These are phyloP conservation scores for Lithosia quadra DNA, from an alignment of 2,888 invertebrate species.

Conservation along the genomic window DNA sequence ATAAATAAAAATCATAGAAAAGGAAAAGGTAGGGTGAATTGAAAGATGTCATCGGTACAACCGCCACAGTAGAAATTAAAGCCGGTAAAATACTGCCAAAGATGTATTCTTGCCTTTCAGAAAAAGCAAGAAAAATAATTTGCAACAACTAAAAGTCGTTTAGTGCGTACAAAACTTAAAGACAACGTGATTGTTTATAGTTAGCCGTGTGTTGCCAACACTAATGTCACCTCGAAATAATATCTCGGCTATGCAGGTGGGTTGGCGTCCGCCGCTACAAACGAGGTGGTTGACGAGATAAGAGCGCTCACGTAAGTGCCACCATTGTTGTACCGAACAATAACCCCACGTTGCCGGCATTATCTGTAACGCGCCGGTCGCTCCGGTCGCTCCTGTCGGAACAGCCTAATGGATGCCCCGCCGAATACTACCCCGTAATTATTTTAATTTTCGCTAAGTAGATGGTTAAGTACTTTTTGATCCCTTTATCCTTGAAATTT, in stretches of 20 bases:
- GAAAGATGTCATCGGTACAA: background rate
- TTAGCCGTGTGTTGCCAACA: constrained; percentile 47
- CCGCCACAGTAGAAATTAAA: background rate
- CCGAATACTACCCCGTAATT: constrained; percentile 72
- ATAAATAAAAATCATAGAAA: no score
- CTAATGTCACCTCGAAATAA: constrained; percentile 56
- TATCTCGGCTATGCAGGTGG: constrained; percentile 71
- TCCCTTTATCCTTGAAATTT: constrained; percentile 64
- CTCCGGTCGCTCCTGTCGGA: constrained; percentile 51
- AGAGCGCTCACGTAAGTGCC: constrained; percentile 71
- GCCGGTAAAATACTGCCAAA: background rate
- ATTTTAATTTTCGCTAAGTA: constrained; percentile 77
- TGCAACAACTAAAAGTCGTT: background rate
- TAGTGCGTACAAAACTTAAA: constrained; percentile 27
- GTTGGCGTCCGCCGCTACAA: constrained; percentile 65
- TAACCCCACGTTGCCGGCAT: constrained; percentile 71
- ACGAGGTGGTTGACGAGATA: constrained; percentile 78
- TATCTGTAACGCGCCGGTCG: constrained; percentile 69
- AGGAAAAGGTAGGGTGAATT: no score
- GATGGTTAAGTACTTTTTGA: constrained; percentile 68
- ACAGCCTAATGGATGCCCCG: constrained; percentile 72
- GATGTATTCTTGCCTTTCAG: background rate
- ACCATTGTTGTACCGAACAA: constrained; percentile 77
- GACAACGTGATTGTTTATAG: constrained; percentile 47
- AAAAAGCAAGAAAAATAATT: background rate